Base-by-base conservation (phyloP, 2,888 invertebrate genomes). In the Drosophila demipolita region DNA sequence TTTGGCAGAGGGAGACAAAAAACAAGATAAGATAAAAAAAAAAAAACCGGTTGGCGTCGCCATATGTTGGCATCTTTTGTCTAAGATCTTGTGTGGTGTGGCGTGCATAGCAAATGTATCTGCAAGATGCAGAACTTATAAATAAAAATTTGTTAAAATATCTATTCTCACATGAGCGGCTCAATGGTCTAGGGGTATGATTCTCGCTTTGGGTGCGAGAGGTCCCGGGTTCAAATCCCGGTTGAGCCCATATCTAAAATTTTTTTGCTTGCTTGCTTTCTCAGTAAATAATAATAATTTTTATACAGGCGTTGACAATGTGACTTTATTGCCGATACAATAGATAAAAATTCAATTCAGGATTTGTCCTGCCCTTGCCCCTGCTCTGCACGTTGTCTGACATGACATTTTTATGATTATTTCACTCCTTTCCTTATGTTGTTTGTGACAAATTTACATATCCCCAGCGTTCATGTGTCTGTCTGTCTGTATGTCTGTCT, bases 171-270 rank as follows among this genome's bases (percentile, higher is more conserved):
- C 45, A 45, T 29, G 20, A 67, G 87, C 74, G 94, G 94, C 94
- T 94, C 94, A 94, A 94, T 95, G 95, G 94, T 95, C 95, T 95
- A 95, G 95, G 94, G 95, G 94, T 94, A 95, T 95, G 95, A 95
- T 95, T 95, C 94, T 94, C 94, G 94, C 94, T 95, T 95, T 94
- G 95, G 95, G 94, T 95, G 95, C 94, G 95, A 94, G 94, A 94
- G 95, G 94, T 94, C 95, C 94, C 94, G 95, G 94, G 94, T 95
- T 95, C 94, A 94, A 95, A 94, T 95, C 94, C 94, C 94, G 94
- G 95, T 94, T 94, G 94, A 94, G 94, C 94, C 94, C 95, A 42
- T 79, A 83, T 40, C 54, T 78, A 0, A 4, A 63, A 12, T 29
- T 52, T 63, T 66, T 65, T 66, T n/a, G 23, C 23, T 26, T 23